Base-by-base conservation (phyloP, 2,113 vertebrate species). In the Globicephala melas region DNA sequence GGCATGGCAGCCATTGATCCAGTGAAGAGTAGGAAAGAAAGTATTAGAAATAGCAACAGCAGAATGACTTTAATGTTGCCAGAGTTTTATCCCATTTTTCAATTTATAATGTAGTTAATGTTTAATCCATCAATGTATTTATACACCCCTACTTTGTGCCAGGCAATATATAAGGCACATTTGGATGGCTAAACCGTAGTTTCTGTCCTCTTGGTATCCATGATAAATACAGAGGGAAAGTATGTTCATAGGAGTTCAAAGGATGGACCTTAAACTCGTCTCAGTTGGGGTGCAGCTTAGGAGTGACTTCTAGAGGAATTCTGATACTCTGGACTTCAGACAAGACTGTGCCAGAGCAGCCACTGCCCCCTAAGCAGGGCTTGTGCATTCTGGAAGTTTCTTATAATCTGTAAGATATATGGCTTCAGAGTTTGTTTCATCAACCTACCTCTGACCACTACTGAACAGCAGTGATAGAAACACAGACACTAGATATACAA, bases 391-490 rank as follows among this genome's bases (percentile, higher is more conserved):
- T 50, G 33, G 33, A 89, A 95, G 18, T 20, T 94, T 79, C 91
- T 97, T 96, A 36, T 82, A 79, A 90, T 31, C 67, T 21, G 5
- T 86, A 86, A 83, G 41, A 47, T 87, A 89, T 5, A 80, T 80
- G 44, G 5, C 36, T 96, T 95, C 50, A 67, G 62, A 96, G 36
- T 83, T 92, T 55, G 76, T 94, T 97, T 95, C 79, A 97, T 97
- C 85, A 94, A 18, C 81, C 86, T 90, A 97, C 82, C 93, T 95
- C 82, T 92, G 96, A 96, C 89, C 58, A 71, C 63, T 76, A 63
- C 15, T 77, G 93, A 93, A 92, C 44, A 80, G 68, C 73, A 76
- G 41, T 96, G 83, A 77, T 55, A 76, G 93, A 92, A 94, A 55
- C 38, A 89, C 38, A 79, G 60, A 9, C 73, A 80, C 80, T 62